Percentiles rank a stretch among this genome's conserved stretches.
Conservation (phyloP, 2,888 invertebrate species). For the Sisyra nigra region DNA sequence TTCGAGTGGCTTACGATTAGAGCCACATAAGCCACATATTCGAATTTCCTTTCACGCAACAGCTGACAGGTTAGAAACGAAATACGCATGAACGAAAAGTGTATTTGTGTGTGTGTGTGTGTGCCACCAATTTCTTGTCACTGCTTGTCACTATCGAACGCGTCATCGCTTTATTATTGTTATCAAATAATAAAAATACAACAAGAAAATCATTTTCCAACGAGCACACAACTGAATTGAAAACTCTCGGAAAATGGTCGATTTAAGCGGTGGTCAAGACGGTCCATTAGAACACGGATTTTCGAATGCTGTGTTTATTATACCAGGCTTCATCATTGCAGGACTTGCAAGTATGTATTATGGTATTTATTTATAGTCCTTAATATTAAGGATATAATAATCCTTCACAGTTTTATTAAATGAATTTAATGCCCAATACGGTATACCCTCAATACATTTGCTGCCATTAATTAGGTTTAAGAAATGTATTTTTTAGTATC, state of each 20-base stretch:
- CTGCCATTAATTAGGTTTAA: too few relatives aligned
- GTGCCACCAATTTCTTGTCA: background rate
- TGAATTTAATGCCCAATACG: too few relatives aligned
- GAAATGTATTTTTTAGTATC: too few relatives aligned
- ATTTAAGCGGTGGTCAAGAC: conserved; percentile 62
- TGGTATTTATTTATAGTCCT: background rate
- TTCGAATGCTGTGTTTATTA: conserved; percentile 71
- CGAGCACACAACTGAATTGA: background rate
- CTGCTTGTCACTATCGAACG: background rate
- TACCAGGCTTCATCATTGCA: conserved; percentile 67
- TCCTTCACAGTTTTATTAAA: too few relatives aligned
- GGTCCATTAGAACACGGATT: conserved; percentile 75
- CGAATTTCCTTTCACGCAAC: too few relatives aligned
- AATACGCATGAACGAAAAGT: background rate
- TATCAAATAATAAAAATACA: background rate
- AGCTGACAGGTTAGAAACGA: background rate
- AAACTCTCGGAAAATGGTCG: conserved; percentile 48
- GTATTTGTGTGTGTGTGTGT: background rate
- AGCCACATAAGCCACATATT: too few relatives aligned
- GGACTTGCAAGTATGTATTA: conserved; percentile 54
- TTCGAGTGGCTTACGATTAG: too few relatives aligned
- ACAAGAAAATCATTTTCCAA: background rate
- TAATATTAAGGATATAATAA: too few relatives aligned
- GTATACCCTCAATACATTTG: too few relatives aligned
- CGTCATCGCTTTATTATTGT: background rate